Evolutionary conservation across 92 coral and sea anemone genomes (phyloP), one percentile per base, ranked within the genome.

Genomic region (Palythoa grandiflora): DNA sequence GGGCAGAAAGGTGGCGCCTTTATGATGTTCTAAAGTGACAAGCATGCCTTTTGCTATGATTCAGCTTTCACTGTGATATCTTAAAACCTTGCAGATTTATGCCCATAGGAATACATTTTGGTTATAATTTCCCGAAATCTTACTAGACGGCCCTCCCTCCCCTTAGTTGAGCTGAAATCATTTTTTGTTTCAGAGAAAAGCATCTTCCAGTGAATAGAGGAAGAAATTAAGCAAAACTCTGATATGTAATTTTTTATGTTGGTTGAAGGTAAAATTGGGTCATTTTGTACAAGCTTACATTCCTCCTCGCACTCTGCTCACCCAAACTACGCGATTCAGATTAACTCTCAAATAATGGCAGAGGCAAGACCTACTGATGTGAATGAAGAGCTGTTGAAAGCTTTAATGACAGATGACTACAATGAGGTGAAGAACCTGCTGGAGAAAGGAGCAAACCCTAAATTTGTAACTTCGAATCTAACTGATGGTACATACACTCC

Each of bases 381-480:
- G 12, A 54, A 54, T 54, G 60, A 54, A 54, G 15, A 54, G 11
- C 60, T 54, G 12, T 73, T 86, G 57, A 11, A 87, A 1, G 90
- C 90, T 78, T 77, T 87, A 44, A 87, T 44, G 87, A 12, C 77
- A 87, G 87, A 50, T 48, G 87, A 87, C 78, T 87, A 78, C 87
- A 15, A 63, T 60, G 87, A 79, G 90, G 90, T 87, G 79, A 87
- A 79, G 90, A 47, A 87, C 90, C 63, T 87, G 87, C 71, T 87
- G 90, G 77, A 79, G 87, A 87, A 68, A 79, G 90, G 90, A 87
- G 90, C 90, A 78, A 78, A 51, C 87, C 90, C 90, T 36, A 87
- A 87, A 78, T 87, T 63, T 87, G 90, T 79, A 87, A 87, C 90
- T 68, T 87, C 90, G n/a, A 87, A 11, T 87, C 90, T 66, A 87